Base-by-base conservation (phyloP, 2,888 invertebrate species). In the Pediacus dermestoides region DNA sequence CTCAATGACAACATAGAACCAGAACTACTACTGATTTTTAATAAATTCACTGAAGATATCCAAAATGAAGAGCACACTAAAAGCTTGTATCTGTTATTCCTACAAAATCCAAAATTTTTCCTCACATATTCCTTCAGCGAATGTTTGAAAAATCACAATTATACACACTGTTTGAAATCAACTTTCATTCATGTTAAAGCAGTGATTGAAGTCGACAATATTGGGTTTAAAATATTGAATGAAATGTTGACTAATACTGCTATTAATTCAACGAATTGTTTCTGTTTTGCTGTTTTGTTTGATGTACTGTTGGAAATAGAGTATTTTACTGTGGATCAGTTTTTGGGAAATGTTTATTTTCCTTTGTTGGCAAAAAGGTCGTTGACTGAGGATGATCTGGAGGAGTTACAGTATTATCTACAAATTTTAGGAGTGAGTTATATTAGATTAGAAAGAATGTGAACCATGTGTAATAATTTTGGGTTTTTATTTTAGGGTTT, bases 91-190 rank as follows among this genome's bases (percentile, higher is more conserved):
- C 43, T 66, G 13, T 36, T 66, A 21, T 38, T 67, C 6, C 35
- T 68, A 22, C 63, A 66, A 53, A 61, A 64, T 52, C 60, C 64
- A 1, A 38, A 50, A 22, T 16, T 44, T 13, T 55, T 62, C 21
- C 42, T 66, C 13, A 36, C 14, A 3, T 47, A 46, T 32, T 43
- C 66, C 2, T 64, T 56, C 35, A 42, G 33, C 7, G 58, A 60
- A 42, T 63, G 63, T 48, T 34, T 66, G 11, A 63, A 60, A 34
- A 63, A 53, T 38, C 14, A 40, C 12, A 52, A 53, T 30, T 55
- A 56, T 40, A 36, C 50, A n/a, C 26, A 39, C 2, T 46, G 39
- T 35, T 50, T 64, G 26, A 52, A 41, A 25, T 36, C 27, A 14
- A 37, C 47, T 21, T 58, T 60, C 21, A 25, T 36, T 3, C 12